Conservation (phyloP, 2,888 invertebrate species). For the Pheosia gnoma region DNA sequence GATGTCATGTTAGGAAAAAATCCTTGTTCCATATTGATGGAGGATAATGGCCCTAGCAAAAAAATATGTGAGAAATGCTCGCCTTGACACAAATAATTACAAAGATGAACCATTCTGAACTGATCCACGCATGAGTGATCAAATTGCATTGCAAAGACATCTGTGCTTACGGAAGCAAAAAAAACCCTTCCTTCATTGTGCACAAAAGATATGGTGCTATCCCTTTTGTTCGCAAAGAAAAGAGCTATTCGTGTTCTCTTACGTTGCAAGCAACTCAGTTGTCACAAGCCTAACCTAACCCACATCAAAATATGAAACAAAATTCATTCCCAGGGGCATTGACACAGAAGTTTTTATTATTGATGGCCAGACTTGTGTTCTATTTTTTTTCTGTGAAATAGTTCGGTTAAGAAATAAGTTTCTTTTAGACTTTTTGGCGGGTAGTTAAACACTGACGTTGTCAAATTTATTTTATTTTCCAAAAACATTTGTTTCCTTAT, state of each 20-base stretch:
- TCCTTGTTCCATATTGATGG: too few species aligned
- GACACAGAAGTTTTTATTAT: neutral
- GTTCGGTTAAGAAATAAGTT: too few species aligned
- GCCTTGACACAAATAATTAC: neutral
- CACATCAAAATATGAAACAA: neutral
- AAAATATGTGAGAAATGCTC: too few species aligned
- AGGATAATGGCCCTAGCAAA: too few species aligned
- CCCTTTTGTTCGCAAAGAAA: neutral
- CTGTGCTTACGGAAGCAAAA: neutral
- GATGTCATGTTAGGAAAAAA: too few species aligned
- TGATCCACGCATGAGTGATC: neutral
- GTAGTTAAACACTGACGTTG: too few species aligned
- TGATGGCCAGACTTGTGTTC: neutral
- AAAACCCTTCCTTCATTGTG: neutral
- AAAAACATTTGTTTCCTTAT: too few species aligned
- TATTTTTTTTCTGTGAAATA: too few species aligned
- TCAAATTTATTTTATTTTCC: too few species aligned
- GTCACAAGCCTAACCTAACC: constrained; percentile 3
- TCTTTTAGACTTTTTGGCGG: too few species aligned
- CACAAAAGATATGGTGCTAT: neutral
- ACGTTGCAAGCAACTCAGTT: neutral
- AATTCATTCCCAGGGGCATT: neutral
- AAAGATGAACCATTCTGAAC: neutral
- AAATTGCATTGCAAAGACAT: neutral
- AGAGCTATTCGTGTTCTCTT: neutral